Percentiles rank a stretch among this genome's conserved stretches.
Evolutionary conservation across 2,113 vertebrate genomes (phyloP).

Genomic region (Melospiza melodia): DNA sequence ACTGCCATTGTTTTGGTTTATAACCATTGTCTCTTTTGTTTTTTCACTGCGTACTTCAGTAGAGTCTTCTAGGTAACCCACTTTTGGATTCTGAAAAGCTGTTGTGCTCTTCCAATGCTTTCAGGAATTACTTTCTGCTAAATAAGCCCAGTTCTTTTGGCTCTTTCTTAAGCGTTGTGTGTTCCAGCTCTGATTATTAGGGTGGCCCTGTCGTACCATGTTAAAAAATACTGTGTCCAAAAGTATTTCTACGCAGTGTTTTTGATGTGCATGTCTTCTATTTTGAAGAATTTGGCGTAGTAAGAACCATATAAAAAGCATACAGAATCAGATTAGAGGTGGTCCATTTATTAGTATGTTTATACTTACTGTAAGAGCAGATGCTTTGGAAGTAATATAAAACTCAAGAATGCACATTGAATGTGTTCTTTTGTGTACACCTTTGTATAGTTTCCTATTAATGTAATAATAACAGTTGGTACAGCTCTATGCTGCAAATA

Average conservation of each 20-base stretch:
- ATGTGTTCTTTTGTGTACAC: not conserved
- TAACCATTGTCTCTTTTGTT: not conserved
- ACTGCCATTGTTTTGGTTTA: not conserved
- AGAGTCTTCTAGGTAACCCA: not conserved
- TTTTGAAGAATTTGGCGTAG: not conserved
- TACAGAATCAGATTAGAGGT: not conserved
- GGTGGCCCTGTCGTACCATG: not conserved
- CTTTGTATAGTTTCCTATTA: not conserved
- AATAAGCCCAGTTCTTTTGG: not conserved
- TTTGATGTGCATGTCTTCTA: not conserved
- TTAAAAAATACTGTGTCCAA: not conserved
- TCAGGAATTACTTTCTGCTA: not conserved
- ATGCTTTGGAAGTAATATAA: not conserved
- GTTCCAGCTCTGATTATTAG: not conserved
- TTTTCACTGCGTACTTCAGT: not conserved
- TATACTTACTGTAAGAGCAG: not conserved
- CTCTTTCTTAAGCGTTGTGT: not conserved
- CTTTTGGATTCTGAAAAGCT: not conserved
- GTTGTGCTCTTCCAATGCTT: not conserved
- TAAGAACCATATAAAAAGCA: not conserved
- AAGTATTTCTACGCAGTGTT: not conserved
- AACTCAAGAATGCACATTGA: not conserved
- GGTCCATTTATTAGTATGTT: not conserved
- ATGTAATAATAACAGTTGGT: not conserved
- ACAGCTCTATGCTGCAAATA: not conserved